Evolutionary conservation across 2,113 vertebrate species (phyloP).

Genomic region (Raphicerus campestris): DNA sequence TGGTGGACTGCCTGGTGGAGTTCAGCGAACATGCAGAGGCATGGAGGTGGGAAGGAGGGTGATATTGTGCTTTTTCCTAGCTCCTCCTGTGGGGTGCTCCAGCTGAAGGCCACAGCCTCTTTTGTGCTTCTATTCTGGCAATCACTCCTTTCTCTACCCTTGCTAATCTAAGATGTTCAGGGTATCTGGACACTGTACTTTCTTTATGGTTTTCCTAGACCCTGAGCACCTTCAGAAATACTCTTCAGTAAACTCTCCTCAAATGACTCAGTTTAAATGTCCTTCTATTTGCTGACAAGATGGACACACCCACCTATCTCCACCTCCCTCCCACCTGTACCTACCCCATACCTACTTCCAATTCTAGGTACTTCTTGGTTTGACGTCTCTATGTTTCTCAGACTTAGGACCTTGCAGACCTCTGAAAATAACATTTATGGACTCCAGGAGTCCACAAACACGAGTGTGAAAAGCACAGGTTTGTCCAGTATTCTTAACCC

Average conservation of each 20-base stretch:
- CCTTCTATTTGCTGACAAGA: neutral
- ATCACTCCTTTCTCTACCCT: neutral
- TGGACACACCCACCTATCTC: accelerated
- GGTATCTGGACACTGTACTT: neutral
- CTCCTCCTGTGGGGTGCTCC: neutral
- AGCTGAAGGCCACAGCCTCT: neutral
- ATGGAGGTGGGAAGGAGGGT: neutral
- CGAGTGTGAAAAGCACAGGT: neutral
- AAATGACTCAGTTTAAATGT: neutral
- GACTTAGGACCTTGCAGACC: neutral
- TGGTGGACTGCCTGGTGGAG: neutral
- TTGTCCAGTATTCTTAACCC: neutral
- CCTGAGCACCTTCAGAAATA: neutral
- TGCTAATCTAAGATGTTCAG: neutral
- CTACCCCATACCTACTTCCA: neutral
- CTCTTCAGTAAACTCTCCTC: neutral
- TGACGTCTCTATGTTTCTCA: neutral
- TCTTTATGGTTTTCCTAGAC: neutral
- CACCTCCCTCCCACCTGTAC: neutral
- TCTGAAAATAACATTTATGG: neutral
- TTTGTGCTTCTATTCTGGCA: neutral
- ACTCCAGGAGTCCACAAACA: neutral
- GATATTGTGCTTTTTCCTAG: neutral
- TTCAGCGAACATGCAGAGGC: neutral
- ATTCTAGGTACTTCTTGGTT: neutral